phyloP scores from a whole-genome alignment of 1,140 invertebrate genomes.

The Magallana ariakensis region DNA sequence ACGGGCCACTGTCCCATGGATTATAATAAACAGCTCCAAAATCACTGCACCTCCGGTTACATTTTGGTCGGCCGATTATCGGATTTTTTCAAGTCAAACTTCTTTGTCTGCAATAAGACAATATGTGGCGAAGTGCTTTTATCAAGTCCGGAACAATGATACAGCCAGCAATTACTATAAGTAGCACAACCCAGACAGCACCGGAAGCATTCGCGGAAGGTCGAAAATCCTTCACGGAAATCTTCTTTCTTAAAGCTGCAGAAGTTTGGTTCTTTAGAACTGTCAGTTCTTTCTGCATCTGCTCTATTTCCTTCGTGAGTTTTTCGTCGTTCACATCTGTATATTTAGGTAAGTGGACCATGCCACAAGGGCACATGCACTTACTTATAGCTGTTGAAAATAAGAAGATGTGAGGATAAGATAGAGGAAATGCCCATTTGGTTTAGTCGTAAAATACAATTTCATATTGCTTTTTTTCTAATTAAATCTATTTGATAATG shows the following conservation, averaged over 20 bases:
- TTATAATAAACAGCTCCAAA: too few species aligned
- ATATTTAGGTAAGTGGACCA: neutral
- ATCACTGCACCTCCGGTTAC: too few species aligned
- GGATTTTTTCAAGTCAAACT: too few species aligned
- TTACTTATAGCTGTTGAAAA: neutral
- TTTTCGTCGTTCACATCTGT: neutral
- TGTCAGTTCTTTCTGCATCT: neutral
- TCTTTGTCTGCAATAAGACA: too few species aligned
- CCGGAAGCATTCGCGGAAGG: neutral
- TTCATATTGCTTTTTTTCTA: too few species aligned
- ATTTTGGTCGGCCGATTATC: too few species aligned
- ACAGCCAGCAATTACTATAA: neutral
- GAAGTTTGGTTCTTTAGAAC: neutral
- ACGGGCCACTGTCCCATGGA: too few species aligned
- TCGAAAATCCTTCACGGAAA: neutral
- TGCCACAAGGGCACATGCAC: neutral
- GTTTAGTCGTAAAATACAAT: too few species aligned
- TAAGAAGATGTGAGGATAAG: too few species aligned
- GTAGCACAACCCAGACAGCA: neutral
- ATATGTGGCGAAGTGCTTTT: neutral
- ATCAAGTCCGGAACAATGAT: neutral
- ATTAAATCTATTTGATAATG: too few species aligned
- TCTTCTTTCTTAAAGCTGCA: neutral
- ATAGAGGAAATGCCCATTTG: too few species aligned
- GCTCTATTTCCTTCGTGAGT: neutral